phyloP scores from a whole-genome alignment of 2,888 invertebrate genomes.

The Lasioglossum calceatum region DNA sequence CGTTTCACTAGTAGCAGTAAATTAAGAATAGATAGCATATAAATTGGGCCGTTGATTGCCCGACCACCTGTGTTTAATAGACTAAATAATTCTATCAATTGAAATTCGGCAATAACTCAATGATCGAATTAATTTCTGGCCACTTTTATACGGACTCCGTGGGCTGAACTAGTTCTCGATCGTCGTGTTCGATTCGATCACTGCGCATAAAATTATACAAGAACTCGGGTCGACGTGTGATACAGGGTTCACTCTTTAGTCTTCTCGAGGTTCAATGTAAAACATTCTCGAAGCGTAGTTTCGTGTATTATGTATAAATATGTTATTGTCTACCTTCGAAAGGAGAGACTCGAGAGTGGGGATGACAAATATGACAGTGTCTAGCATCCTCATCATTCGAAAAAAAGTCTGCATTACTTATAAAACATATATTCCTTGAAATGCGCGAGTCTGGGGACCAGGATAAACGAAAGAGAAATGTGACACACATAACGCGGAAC shows the following conservation, averaged over 20 bases:
- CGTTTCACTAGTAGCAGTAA: background rate
- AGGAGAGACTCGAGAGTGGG: background rate
- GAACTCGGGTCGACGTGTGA: background rate
- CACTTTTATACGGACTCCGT: background rate
- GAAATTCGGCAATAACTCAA: slow-evolving; percentile 2
- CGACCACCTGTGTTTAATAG: background rate
- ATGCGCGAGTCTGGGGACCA: background rate
- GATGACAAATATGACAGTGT: background rate
- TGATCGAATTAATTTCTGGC: background rate
- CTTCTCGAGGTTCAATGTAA: background rate
- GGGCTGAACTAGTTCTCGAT: background rate
- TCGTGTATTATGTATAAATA: background rate
- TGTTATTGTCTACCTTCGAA: background rate
- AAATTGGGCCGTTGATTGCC: slow-evolving; percentile 4
- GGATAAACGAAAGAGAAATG: background rate
- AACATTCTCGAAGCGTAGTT: background rate
- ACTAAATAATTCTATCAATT: background rate
- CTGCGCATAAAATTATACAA: background rate
- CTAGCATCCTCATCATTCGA: background rate
- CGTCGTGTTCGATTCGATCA: background rate
- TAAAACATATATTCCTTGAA: background rate
- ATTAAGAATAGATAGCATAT: background rate
- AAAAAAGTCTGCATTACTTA: background rate
- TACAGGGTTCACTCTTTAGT: background rate
- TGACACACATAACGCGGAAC: background rate